Conservation (phyloP, 1,140 invertebrate genomes). For the Melitaea cinxia region DNA sequence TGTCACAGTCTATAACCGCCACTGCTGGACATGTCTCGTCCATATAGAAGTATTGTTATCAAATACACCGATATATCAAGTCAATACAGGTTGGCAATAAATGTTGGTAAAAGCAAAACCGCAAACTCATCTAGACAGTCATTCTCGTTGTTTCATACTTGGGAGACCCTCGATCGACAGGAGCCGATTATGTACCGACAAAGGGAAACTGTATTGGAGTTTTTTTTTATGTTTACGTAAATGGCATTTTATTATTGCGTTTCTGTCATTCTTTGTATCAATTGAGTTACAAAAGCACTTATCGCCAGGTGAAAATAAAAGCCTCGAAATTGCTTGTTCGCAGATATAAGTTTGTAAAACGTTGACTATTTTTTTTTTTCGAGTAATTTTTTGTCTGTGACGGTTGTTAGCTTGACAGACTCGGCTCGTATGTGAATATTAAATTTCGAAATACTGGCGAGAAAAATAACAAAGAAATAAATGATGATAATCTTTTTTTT, state of each 20-base stretch:
- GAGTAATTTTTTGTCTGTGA: not conserved
- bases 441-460: no score
- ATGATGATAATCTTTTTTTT: no score
- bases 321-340: constrained; percentile 1
- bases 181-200: constrained; percentile 53
- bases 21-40: no score
- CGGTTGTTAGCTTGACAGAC: no score
- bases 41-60: no score
- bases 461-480: no score
- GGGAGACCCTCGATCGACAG: constrained; percentile 35
- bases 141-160: constrained; percentile 22
- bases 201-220: constrained; percentile 51
- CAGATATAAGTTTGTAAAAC: not conserved
- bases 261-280: constrained; percentile 38
- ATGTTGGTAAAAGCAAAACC: not conserved
- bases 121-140: constrained; percentile 5
- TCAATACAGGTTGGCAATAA: no score
- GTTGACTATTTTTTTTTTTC: not conserved
- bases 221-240: constrained; percentile 49
- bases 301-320: constrained; percentile 24
- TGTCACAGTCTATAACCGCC: no score
- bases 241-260: constrained; percentile 50
- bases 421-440: no score
- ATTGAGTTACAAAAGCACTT: constrained; percentile 39
- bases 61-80: no score